These are phyloP conservation scores for Mellivora capensis DNA, from an alignment of 2,113 vertebrate genomes.

Conservation along the genomic window DNA sequence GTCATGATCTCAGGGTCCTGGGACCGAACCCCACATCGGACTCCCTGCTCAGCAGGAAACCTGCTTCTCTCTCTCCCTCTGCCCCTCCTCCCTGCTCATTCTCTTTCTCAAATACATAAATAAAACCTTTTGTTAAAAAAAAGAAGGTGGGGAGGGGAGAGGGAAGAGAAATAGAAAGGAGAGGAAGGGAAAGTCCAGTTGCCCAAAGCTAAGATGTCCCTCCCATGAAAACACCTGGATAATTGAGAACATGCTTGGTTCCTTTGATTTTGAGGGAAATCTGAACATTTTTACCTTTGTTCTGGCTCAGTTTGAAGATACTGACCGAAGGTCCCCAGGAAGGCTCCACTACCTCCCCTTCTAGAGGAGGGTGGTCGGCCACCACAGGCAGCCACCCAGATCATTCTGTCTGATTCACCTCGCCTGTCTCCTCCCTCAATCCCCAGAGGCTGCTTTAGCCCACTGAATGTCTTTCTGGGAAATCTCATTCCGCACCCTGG, in stretches of 20 bases:
- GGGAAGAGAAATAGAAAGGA: neutral
- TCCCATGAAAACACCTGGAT: neutral
- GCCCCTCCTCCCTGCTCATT: neutral
- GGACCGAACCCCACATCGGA: neutral
- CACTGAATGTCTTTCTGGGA: constrained; percentile 79
- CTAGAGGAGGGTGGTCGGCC: neutral
- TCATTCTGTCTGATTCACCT: constrained; percentile 79
- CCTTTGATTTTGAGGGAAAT: neutral
- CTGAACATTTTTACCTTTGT: neutral
- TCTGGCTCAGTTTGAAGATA: neutral
- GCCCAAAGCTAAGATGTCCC: neutral
- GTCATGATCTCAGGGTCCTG: neutral
- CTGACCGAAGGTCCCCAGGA: constrained; percentile 52
- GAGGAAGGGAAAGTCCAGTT: fast-evolving
- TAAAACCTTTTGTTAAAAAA: neutral
- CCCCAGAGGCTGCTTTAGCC: constrained; percentile 77
- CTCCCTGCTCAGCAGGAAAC: neutral
- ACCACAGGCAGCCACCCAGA: constrained; percentile 60
- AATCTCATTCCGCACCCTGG: constrained; percentile 84
- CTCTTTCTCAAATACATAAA: neutral
- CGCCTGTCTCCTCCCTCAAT: constrained; percentile 72
- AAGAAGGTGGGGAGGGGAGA: neutral
- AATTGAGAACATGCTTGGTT: neutral
- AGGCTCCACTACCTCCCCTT: constrained; percentile 62
- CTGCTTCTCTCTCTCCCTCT: neutral